Conservation (phyloP, 2,888 invertebrate species). For the Ochlodes sylvanus region DNA sequence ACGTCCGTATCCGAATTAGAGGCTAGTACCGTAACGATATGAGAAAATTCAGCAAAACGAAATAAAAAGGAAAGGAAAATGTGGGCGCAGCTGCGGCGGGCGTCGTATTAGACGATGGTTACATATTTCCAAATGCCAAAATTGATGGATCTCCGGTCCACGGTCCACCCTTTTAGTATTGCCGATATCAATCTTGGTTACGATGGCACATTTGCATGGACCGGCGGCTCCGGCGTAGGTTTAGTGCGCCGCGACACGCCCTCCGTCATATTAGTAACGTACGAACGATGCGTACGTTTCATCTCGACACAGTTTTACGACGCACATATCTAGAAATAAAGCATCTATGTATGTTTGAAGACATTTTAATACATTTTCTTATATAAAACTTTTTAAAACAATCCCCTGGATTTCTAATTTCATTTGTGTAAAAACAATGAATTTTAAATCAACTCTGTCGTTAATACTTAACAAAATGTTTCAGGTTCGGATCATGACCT, state of each 20-base stretch:
- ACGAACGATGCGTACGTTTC: background rate
- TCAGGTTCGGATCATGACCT: too few species aligned
- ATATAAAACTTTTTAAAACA: too few species aligned
- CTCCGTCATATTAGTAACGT: constrained; percentile 5
- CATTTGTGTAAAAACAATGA: too few species aligned
- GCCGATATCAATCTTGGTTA: constrained; percentile 44
- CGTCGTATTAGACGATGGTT: constrained; percentile 37
- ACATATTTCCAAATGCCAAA: constrained; percentile 35
- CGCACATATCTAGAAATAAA: background rate
- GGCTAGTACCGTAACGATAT: background rate
- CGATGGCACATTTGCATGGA: constrained; percentile 35
- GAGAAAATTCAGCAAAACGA: constrained; percentile 8
- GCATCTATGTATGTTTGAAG: background rate
- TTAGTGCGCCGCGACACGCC: constrained; percentile 3
- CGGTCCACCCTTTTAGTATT: constrained; percentile 40
- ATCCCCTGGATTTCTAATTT: too few species aligned
- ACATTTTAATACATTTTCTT: too few species aligned
- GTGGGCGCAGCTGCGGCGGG: constrained; percentile 26
- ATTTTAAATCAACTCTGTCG: too few species aligned
- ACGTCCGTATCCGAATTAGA: too few species aligned
- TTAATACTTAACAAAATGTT: too few species aligned
- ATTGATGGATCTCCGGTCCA: constrained; percentile 43
- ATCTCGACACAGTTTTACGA: constrained; percentile 8
- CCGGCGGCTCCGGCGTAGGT: background rate
- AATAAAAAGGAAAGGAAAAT: constrained; percentile 8